phyloP scores from a whole-genome alignment of 2,113 vertebrate genomes.

The Chionis minor region DNA sequence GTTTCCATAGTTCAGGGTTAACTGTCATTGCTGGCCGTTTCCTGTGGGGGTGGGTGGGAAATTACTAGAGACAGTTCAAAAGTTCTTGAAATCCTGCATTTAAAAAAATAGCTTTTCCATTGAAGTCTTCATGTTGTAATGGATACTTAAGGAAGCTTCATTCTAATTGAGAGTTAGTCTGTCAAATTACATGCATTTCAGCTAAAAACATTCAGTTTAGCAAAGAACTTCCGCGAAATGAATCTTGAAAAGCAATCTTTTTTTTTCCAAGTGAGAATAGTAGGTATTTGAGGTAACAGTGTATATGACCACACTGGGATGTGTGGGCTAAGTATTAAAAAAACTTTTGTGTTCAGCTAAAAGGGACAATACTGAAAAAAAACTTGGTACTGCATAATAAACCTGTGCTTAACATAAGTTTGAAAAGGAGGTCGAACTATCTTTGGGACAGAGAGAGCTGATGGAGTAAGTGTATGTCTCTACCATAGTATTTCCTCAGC shows the following conservation, averaged over 20 bases:
- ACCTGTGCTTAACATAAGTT: not conserved
- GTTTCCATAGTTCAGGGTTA: not conserved
- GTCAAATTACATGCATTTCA: not conserved
- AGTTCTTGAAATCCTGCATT: not conserved
- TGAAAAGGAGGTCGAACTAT: conserved; percentile 20
- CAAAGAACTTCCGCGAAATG: not conserved
- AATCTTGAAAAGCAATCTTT: not conserved
- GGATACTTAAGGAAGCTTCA: not conserved
- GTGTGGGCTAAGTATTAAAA: not conserved
- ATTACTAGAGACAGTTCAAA: not conserved
- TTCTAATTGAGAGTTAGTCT: not conserved
- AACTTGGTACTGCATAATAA: not conserved
- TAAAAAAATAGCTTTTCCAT: not conserved
- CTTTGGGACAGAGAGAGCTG: conserved; percentile 62
- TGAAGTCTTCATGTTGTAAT: not conserved
- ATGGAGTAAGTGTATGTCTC: conserved; percentile 69
- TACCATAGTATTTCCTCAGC: not conserved
- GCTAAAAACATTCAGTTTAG: not conserved
- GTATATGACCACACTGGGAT: not conserved
- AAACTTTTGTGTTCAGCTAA: not conserved
- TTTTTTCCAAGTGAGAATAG: not conserved
- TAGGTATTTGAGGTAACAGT: not conserved
- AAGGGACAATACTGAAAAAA: not conserved
- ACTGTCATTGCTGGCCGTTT: not conserved
- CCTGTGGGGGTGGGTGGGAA: not conserved